Percentiles rank a stretch among this genome's conserved stretches.
Conservation (phyloP, 37 sponge, comb jelly and placozoan species). For the Eunapius fragilis region DNA sequence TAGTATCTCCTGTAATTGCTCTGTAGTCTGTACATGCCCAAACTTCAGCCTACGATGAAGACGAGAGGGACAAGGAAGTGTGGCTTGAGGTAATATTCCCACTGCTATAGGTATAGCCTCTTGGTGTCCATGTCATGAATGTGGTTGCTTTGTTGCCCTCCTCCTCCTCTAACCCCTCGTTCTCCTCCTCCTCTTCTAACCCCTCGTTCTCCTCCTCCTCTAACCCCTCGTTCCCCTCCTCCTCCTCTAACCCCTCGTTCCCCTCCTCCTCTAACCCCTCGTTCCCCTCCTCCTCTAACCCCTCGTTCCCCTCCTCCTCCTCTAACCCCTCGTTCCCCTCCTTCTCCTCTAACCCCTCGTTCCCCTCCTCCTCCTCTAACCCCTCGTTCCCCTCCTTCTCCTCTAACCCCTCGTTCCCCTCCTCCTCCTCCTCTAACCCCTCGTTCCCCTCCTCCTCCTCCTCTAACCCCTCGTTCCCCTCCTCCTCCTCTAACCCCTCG, state of each 20-base stretch:
- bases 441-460: no score
- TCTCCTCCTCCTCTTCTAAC: neutral
- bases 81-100: neutral
- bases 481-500: neutral
- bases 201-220: neutral
- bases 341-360: no score
- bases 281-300: neutral
- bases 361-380: no score
- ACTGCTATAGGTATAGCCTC: neutral
- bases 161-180: no score
- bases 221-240: neutral
- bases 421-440: no score
- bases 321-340: neutral
- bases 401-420: no score
- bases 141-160: no score
- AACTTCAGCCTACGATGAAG: neutral
- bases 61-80: neutral
- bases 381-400: no score
- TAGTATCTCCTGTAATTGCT: no score
- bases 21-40: neutral
- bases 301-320: neutral
- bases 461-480: no score
- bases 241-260: conserved; percentile 1
- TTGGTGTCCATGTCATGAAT: neutral
- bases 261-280: neutral